Conservation (phyloP, 2,113 vertebrate genomes). For the Urocolius indicus region DNA sequence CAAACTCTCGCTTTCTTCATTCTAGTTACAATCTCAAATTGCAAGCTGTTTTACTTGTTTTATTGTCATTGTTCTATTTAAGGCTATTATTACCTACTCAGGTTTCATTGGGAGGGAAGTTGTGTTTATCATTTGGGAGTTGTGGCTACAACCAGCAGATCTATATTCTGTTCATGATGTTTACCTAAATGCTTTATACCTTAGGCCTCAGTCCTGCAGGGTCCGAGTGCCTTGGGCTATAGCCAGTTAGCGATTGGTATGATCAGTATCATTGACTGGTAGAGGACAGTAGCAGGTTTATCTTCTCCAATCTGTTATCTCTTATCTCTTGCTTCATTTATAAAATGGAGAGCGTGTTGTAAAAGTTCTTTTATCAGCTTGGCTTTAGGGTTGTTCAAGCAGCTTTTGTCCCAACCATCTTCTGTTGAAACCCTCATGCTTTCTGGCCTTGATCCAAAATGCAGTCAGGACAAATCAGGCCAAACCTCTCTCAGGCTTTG, state of each 20-base stretch:
- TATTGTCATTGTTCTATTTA: neutral
- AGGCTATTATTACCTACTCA: neutral
- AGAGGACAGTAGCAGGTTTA: neutral
- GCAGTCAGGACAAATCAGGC: neutral
- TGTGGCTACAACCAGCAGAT: neutral
- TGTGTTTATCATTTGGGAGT: neutral
- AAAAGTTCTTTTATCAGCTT: constrained; percentile 6
- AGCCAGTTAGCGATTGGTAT: neutral
- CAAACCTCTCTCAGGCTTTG: neutral
- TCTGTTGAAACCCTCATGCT: neutral
- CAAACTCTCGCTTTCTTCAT: neutral
- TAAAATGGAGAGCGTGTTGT: neutral
- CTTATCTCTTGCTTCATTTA: constrained; percentile 26
- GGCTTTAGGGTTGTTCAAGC: neutral
- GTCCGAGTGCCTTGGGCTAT: neutral
- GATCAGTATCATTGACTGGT: neutral
- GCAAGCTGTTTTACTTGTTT: neutral
- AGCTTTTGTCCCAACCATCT: neutral
- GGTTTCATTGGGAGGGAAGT: neutral
- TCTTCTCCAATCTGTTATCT: constrained; percentile 29
- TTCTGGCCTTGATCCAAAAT: neutral
- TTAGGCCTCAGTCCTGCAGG: neutral
- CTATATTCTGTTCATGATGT: neutral
- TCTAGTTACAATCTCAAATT: neutral
- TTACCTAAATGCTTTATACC: neutral